These are phyloP conservation scores for Acanthurus tractus DNA, from an alignment of 2,797 vertebrate species.

Conservation along the genomic window DNA sequence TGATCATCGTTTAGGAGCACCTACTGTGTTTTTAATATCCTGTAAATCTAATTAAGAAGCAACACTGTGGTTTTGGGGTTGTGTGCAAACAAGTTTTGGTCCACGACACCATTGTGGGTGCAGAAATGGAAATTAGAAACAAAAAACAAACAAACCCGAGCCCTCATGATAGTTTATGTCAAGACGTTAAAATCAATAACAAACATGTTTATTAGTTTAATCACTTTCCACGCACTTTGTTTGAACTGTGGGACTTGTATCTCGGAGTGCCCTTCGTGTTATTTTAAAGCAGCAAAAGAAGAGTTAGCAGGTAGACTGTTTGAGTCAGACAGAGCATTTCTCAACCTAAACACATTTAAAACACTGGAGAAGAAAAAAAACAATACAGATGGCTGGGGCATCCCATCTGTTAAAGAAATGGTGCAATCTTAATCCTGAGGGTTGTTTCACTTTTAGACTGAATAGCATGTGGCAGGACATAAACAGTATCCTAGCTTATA, in stretches of 20 bases:
- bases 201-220: slow-evolving; percentile 62
- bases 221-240: slow-evolving; percentile 58
- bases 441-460: slow-evolving; percentile 81
- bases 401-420: slow-evolving; percentile 84
- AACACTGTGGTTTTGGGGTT: slow-evolving; percentile 81
- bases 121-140: slow-evolving; percentile 70
- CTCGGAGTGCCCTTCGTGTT: slow-evolving; percentile 21
- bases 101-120: slow-evolving; percentile 56
- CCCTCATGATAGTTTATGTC: slow-evolving; percentile 54
- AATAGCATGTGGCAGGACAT: slow-evolving; percentile 83
- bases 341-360: slow-evolving; percentile 73
- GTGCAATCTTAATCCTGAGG: slow-evolving; percentile 81
- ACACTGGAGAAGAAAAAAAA: slow-evolving; percentile 17
- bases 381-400: slow-evolving; percentile 70
- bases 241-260: slow-evolving; percentile 56
- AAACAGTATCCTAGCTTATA: slow-evolving; percentile 82
- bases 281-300: slow-evolving; percentile 49
- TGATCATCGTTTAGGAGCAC: slow-evolving; percentile 84
- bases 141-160: slow-evolving; percentile 64
- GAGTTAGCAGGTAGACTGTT: slow-evolving; percentile 55
- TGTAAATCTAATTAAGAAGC: slow-evolving; percentile 86
- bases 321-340: slow-evolving; percentile 52
- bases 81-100: slow-evolving; percentile 72
- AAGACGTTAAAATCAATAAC: slow-evolving; percentile 78
- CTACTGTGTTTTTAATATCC: slow-evolving; percentile 87